Base-by-base conservation (phyloP, 2,797 vertebrate genomes). In the Sphenodon punctatus region DNA sequence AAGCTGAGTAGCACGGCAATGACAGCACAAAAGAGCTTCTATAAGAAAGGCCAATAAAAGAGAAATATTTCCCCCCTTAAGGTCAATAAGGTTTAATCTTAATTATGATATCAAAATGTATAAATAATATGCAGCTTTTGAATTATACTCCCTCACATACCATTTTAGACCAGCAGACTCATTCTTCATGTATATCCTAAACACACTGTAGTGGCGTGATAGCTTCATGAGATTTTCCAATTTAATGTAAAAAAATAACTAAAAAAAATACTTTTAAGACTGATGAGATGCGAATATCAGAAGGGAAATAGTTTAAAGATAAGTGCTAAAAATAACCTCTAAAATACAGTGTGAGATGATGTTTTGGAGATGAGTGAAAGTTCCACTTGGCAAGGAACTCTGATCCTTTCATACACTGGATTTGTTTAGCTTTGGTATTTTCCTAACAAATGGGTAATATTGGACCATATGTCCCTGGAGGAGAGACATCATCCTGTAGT, bases 381-480 rank as follows among this genome's bases (percentile, higher is more conserved):
- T 92, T 92, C 91, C 85, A 84, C 87, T 96, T 96, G 95, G 95
- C 95, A 94, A 94, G 86, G 76, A 45, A 36, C 72, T 92, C 81
- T 51, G 75, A 86, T 87, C 86, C 85, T 91, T 75, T 93, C 91
- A 95, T 93, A 89, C 68, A 43, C 92, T 93, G 92, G 93, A 91
- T 94, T 84, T 94, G 92, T 94, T 95, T 94, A 94, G 88, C 91
- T 95, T 88, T 89, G 84, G 68, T 89, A 72, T 91, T 94, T 93
- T 93, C 90, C 88, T 93, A 94, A 95, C 91, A 95, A 95, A 95
- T 95, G 93, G 81, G 84, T 94, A 94, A 89, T 88, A 93, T 90
- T 92, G 91, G 86, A 88, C 90, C 89, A 77, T 90, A 38, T 70
- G 64, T 95, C 93, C 91, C 87, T 87, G 88, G 91, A 92, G 87